Evolutionary conservation across 2,797 vertebrate genomes (phyloP), one percentile per base, ranked within the genome.

Genomic region (Momotus momota): DNA sequence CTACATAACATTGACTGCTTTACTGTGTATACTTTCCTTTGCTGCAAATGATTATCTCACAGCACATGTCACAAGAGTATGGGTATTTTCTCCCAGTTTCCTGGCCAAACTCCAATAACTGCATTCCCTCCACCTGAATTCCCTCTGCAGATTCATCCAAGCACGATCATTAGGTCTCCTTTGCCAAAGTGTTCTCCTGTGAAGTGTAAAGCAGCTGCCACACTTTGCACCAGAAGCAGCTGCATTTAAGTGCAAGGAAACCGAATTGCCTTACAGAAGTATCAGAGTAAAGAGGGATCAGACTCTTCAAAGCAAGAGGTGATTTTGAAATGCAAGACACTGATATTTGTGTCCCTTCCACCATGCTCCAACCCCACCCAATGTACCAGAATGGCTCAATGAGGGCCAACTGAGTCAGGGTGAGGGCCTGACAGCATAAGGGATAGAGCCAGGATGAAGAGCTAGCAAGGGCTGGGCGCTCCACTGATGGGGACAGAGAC

Each of bases 41-140:
- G 43, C 45, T 86, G 88, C 46, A 93, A 62, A 77, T 80, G 2
- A 60, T 81, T 80, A 49, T 91, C 80, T 77, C 74, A 81, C 1
- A 1, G 80, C 62, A 87, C 45, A 20, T 86, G 55, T 83, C 20
- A 61, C 49, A 75, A 69, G n/a, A 88, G n/a, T 49, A 94, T 90
- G 91, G 84, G 82, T 92, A 91, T 83, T 88, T 88, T 86, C 80
- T 86, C 52, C 62, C 54, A 70, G 0, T 21, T 10, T 88, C 51
- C 46, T 89, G 82, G 88, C 49, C 41, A 41, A 20, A 75, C 22
- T 93, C 78, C 90, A 95, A 23, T 38, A 79, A 90, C 81, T 79
- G 78, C 60, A 81, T 85, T 86, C 58, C 72, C n/a, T 64, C 58
- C 73, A 69, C 82, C 85, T 95, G 87, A 95, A 95, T 79, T 91